Conservation (phyloP, 2,113 vertebrate species). For the Athene cunicularia region DNA sequence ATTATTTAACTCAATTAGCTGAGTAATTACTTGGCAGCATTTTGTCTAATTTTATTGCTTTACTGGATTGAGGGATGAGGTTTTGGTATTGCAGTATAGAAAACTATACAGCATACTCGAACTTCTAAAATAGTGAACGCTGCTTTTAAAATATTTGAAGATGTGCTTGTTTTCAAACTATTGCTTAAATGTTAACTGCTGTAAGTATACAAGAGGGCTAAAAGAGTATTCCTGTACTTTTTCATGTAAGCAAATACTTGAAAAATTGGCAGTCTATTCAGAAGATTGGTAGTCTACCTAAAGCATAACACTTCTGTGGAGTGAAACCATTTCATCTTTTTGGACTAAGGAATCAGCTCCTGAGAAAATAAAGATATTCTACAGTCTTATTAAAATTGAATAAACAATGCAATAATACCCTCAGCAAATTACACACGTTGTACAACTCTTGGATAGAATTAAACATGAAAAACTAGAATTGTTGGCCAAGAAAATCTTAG, state of each 20-base stretch:
- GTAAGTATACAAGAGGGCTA: neutral
- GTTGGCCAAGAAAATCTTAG: neutral
- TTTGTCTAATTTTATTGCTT: neutral
- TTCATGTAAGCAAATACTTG: neutral
- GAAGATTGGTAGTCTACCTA: neutral
- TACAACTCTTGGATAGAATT: neutral
- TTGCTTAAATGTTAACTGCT: neutral
- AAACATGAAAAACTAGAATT: neutral
- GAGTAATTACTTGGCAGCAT: neutral
- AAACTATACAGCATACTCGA: neutral
- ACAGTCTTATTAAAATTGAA: neutral
- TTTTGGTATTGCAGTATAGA: neutral
- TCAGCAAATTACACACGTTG: neutral
- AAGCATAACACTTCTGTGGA: neutral
- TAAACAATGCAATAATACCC: neutral
- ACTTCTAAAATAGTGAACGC: neutral
- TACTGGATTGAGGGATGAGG: neutral
- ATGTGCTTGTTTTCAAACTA: neutral
- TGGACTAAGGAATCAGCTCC: neutral
- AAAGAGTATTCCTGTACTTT: neutral
- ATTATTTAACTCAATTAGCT: neutral
- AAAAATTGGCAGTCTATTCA: neutral
- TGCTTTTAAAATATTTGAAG: neutral
- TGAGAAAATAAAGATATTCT: neutral
- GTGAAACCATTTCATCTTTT: neutral